Evolutionary conservation across 2,797 vertebrate species (phyloP), one percentile per base, ranked within the genome.

Genomic region (Channallabes apus): DNA sequence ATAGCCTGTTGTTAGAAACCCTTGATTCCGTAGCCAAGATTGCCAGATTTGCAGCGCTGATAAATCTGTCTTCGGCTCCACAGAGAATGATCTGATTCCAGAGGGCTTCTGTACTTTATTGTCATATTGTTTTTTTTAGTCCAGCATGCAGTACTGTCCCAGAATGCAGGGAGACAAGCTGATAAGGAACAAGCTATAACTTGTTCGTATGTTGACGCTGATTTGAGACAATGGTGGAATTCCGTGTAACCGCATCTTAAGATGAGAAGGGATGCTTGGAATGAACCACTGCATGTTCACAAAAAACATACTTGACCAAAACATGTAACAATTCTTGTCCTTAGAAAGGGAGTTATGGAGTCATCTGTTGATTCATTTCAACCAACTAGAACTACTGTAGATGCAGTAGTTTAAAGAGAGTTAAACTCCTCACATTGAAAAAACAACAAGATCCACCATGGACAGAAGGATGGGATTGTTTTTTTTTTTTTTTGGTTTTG

Each of bases 121-220:
- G 46, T 56, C 46, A 51, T 51, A 51, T 51, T 59, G 56, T 59
- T 59, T 59, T 29, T 75, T 58, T 59, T 41, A 11, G 17, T 58
- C 29, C 29, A 35, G 56, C 59, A 35, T 77, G 56, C 56, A 77
- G 73, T 61, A 5, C 5, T 38, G 56, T 78, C 76, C 11, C 32
- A 24, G 20, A 78, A 58, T 3, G 1, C 1, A 18, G 27, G 69
- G 20, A 71, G 35, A 41, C 20, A n/a, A 27, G 51, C 73, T 32
- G 51, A 76, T 76, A 76, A 58, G 72, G 4, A 78, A 41, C 76
- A 78, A 62, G 76, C 58, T 62, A 58, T 22, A 41, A 15, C 76
- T n/a, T 78, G 58, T 62, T 78, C 7, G 18, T 9, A 20, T 61
- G 76, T 38, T 51, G 56, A 61, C 76, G 38, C 32, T 24, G 75